Evolutionary conservation across 2,113 vertebrate species (phyloP).

Genomic region (Lipotes vexillifer): DNA sequence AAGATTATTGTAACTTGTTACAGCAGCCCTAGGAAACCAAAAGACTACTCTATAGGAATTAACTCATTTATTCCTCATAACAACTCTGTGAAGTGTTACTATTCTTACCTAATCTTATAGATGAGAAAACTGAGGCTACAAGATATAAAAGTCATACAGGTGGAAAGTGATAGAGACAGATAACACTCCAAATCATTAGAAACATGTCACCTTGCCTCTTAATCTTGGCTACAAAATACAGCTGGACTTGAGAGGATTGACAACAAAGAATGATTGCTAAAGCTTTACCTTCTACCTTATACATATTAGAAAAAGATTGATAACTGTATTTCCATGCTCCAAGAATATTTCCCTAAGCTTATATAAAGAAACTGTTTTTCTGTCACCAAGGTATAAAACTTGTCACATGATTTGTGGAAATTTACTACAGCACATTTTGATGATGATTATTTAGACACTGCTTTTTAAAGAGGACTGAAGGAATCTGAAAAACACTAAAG

Average conservation of each 20-base stretch:
- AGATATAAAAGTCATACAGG: background rate
- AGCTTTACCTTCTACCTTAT: background rate
- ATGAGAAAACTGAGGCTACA: background rate
- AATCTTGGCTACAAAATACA: background rate
- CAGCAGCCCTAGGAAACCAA: background rate
- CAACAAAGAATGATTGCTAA: background rate
- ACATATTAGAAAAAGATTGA: background rate
- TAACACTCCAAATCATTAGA: background rate
- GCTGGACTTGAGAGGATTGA: background rate
- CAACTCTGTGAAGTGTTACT: background rate
- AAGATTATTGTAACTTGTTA: background rate
- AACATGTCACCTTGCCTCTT: background rate
- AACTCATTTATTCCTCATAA: background rate
- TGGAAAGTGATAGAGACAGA: background rate
- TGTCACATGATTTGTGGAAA: constrained; percentile 28
- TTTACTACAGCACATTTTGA: constrained; percentile 48
- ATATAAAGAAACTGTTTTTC: background rate
- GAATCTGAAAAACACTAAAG: constrained; percentile 57
- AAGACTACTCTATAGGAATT: background rate
- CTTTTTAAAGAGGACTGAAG: constrained; percentile 45
- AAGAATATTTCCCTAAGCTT: constrained; percentile 7
- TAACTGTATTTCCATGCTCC: background rate
- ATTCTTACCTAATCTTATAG: background rate
- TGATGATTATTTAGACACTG: constrained; percentile 37
- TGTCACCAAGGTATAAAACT: constrained; percentile 22